Evolutionary conservation across 2,888 invertebrate species (phyloP).

Genomic region (Heliconius ethilla): DNA sequence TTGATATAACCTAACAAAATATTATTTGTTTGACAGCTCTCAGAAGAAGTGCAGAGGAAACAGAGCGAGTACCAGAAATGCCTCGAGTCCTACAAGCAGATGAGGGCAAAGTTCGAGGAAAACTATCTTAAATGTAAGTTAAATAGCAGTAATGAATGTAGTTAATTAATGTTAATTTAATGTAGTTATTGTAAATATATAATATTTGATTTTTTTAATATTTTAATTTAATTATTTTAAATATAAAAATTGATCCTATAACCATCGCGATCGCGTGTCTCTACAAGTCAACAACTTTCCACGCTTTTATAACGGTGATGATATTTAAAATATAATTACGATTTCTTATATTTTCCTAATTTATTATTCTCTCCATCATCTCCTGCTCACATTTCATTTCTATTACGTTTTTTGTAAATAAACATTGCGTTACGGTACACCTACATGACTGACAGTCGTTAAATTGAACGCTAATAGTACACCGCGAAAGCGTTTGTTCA

Average conservation of each 20-base stretch:
- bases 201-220: neutral
- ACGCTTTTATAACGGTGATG: too few species aligned
- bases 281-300: too few species aligned
- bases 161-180: too few species aligned
- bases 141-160: too few species aligned
- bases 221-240: neutral
- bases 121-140: conserved; percentile 94
- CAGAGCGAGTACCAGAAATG: conserved; percentile 96
- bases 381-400: conserved; percentile 28
- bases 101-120: conserved; percentile 95
- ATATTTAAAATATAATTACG: neutral
- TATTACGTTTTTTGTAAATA: conserved; percentile 37
- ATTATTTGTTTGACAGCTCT: conserved; percentile 84
- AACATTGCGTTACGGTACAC: conserved; percentile 23
- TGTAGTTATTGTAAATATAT: neutral
- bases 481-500: conserved; percentile 22
- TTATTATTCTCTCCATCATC: conserved; percentile 27
- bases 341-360: conserved; percentile 1
- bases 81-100: conserved; percentile 92
- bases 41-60: conserved; percentile 93
- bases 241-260: neutral
- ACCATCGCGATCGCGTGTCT: neutral
- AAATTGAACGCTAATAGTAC: conserved; percentile 33
- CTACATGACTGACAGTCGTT: conserved; percentile 39
- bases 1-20: neutral